A percentile compares a stretch with the other conserved stretches of the same genome.
Conservation (phyloP, 2,797 vertebrate genomes). For the Scolopax bukidnonensis region DNA sequence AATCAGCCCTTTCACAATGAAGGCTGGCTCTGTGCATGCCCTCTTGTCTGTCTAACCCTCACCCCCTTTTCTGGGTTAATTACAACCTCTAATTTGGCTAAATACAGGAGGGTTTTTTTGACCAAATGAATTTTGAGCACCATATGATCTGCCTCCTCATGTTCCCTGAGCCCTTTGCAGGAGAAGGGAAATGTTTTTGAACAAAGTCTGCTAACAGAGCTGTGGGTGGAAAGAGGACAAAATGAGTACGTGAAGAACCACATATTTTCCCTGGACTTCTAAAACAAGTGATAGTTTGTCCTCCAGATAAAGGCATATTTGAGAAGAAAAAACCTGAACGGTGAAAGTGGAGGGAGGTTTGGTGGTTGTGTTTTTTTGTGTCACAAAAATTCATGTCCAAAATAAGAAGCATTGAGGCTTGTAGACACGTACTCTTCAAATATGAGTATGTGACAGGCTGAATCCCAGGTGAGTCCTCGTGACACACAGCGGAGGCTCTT, state of each 20-base stretch:
- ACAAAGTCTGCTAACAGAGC: not conserved
- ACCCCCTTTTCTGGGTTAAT: conserved; percentile 5
- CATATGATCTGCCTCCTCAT: conserved; percentile 54
- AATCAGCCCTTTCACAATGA: conserved; percentile 2
- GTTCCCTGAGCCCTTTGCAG: conserved; percentile 43
- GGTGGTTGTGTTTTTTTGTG: not conserved
- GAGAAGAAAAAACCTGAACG: not conserved
- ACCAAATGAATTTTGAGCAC: not conserved
- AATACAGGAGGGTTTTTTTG: not conserved
- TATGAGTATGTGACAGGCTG: not conserved
- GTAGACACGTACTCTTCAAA: not conserved
- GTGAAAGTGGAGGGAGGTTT: not conserved
- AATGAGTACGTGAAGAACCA: not conserved
- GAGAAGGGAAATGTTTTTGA: conserved; percentile 29
- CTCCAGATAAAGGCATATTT: not conserved
- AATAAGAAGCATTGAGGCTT: not conserved
- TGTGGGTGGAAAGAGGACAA: conserved; percentile 55
- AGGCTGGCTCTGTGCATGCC: not conserved
- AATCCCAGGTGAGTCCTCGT: not conserved
- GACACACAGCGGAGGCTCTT: not conserved
- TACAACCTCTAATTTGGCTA: conserved; percentile 5
- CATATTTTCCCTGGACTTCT: conserved; percentile 47
- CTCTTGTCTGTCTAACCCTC: not conserved
- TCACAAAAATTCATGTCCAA: not conserved
- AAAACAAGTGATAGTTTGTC: conserved; percentile 52